Conservation (phyloP, 2,888 invertebrate genomes). For the Gastracanthus pulcherrimus region DNA sequence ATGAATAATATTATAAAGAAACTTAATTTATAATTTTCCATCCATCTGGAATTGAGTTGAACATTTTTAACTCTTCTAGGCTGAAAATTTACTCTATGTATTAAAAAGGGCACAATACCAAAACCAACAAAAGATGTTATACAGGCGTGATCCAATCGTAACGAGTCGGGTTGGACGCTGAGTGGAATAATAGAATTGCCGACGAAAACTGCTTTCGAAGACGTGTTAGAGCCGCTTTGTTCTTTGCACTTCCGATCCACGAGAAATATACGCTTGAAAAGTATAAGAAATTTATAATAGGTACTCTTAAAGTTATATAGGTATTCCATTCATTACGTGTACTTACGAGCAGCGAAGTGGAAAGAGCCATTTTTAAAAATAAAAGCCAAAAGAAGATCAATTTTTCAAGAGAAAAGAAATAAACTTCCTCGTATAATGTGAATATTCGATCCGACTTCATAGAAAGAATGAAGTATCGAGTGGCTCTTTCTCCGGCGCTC, state of each 20-base stretch:
- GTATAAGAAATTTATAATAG: slow-evolving; percentile 6
- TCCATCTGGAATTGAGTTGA: too few relatives aligned
- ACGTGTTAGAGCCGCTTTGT: slow-evolving; percentile 49
- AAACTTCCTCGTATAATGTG: not conserved
- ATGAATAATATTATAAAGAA: too few relatives aligned
- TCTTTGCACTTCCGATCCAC: slow-evolving; percentile 53
- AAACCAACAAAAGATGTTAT: not conserved
- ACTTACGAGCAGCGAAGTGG: slow-evolving; percentile 3
- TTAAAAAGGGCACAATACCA: not conserved
- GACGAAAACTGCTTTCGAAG: slow-evolving; percentile 24
- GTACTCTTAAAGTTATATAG: slow-evolving; percentile 1
- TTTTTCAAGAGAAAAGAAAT: not conserved
- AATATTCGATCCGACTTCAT: not conserved
- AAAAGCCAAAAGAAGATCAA: not conserved
- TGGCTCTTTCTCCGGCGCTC: slow-evolving; percentile 33
- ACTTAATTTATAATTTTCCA: too few relatives aligned
- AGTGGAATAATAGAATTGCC: slow-evolving; percentile 5
- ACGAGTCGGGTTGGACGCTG: slow-evolving; percentile 1
- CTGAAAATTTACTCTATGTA: not conserved
- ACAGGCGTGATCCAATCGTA: not conserved
- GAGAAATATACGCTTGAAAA: slow-evolving; percentile 47
- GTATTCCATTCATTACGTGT: slow-evolving; percentile 25
- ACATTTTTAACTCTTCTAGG: too few relatives aligned
- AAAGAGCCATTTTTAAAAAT: slow-evolving; percentile 21
- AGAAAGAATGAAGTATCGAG: slow-evolving; percentile 3